Evolutionary conservation across 1,140 invertebrate species (phyloP).

Genomic region (Oscheius sp.): DNA sequence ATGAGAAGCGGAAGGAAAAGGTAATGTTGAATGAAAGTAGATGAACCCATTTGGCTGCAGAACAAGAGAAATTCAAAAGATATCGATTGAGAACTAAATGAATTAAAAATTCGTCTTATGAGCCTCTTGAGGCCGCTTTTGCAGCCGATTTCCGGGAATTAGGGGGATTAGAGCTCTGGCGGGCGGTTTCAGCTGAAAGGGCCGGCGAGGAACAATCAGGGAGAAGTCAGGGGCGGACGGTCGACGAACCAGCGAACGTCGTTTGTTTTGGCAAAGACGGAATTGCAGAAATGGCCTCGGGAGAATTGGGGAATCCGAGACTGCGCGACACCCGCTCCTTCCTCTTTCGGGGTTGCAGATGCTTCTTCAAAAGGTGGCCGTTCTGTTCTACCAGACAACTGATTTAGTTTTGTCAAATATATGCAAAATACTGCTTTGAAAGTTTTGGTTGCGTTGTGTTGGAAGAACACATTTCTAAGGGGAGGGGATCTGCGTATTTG

Average conservation of each 20-base stretch:
- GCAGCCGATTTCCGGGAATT: slow-evolving; percentile 12
- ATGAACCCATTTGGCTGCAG: no score
- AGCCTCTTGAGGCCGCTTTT: slow-evolving; percentile 3
- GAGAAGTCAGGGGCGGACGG: not conserved
- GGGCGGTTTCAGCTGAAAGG: not conserved
- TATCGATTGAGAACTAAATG: no score
- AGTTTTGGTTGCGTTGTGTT: no score
- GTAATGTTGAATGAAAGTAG: no score
- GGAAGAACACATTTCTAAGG: no score
- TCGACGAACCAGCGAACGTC: not conserved
- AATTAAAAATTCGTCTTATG: no score
- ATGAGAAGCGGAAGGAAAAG: no score
- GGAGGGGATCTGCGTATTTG: no score
- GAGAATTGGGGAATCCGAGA: not conserved
- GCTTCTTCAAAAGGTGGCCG: not conserved
- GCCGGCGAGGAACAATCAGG: not conserved
- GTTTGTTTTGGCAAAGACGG: not conserved
- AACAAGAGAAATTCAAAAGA: no score
- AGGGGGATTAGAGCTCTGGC: slow-evolving; percentile 6
- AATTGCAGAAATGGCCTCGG: not conserved
- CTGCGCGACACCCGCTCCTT: not conserved
- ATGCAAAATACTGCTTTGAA: no score
- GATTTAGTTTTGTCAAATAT: no score
- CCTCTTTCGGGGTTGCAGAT: not conserved
- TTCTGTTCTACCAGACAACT: no score